A percentile compares a stretch with the other conserved stretches of the same genome.
phyloP scores from a whole-genome alignment of 2,113 vertebrate species.

The Callithrix jacchus region DNA sequence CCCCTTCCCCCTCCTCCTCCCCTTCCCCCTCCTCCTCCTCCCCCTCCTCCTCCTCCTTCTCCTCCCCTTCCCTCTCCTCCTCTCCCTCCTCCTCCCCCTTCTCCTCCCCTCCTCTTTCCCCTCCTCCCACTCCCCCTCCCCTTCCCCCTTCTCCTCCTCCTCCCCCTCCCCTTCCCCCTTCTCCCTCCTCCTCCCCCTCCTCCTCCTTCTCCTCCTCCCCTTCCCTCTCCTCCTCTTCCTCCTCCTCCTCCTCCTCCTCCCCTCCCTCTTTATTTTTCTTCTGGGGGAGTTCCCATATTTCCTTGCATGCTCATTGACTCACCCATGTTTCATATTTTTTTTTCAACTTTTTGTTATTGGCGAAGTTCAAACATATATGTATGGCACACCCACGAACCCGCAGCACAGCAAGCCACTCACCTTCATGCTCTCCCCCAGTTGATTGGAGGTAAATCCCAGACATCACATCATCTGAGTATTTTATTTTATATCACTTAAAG shows the following conservation, averaged over 20 bases:
- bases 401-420: fast-evolving
- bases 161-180: too few relatives aligned
- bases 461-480: not conserved
- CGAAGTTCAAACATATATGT: not conserved
- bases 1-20: fast-evolving
- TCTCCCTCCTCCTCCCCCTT: too few relatives aligned
- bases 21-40: too few relatives aligned
- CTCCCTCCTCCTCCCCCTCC: fast-evolving
- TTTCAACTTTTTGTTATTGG: not conserved
- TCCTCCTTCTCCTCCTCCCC: fast-evolving
- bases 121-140: too few relatives aligned
- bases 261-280: not conserved
- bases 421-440: too few relatives aligned
- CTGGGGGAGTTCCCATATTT: not conserved
- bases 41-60: fast-evolving
- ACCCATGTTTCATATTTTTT: not conserved
- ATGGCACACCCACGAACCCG: fast-evolving
- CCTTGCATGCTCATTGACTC: too few relatives aligned
- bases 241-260: too few relatives aligned
- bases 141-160: too few relatives aligned
- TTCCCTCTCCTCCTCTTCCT: fast-evolving
- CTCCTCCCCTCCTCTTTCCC: too few relatives aligned
- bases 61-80: fast-evolving
- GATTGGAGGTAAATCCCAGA: not conserved
- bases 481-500: not conserved